Percentiles rank a stretch among this genome's conserved stretches.
phyloP scores from a whole-genome alignment of 2,113 vertebrate species.

The Dipodomys spectabilis region DNA sequence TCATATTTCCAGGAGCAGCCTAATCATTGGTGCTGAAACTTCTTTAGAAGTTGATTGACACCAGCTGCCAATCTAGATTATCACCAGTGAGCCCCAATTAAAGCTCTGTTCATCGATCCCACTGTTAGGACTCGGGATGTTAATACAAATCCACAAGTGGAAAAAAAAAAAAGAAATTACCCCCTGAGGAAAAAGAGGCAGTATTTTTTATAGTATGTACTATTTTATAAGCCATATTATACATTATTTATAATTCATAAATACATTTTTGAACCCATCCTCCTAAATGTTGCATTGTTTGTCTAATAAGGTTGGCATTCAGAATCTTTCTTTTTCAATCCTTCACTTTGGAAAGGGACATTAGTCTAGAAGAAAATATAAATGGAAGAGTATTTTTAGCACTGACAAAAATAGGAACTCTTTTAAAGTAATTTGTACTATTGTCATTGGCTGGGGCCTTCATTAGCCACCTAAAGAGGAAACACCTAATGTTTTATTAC shows the following conservation, averaged over 20 bases:
- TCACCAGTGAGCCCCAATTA: conserved; percentile 80
- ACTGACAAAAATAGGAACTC: conserved; percentile 71
- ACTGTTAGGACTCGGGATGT: conserved; percentile 58
- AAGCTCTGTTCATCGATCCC: conserved; percentile 69
- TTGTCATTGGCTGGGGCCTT: conserved; percentile 60
- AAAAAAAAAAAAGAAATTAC: conserved; percentile 63
- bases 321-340: conserved; percentile 46
- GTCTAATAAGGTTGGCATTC: conserved; percentile 64
- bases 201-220: conserved; percentile 34
- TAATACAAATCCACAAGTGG: conserved; percentile 76
- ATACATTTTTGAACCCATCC: conserved; percentile 56
- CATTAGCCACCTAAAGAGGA: conserved; percentile 75
- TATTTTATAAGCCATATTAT: conserved; percentile 57
- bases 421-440: conserved; percentile 69
- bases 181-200: conserved; percentile 62
- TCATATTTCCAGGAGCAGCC: conserved; percentile 49
- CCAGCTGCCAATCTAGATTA: conserved; percentile 76
- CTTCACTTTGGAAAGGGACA: conserved; percentile 59
- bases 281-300: conserved; percentile 60
- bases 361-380: conserved; percentile 71
- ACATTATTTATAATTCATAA: conserved; percentile 77
- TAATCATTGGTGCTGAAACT: conserved; percentile 73
- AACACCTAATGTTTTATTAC: conserved; percentile 47
- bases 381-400: conserved; percentile 79
- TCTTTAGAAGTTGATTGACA: conserved; percentile 78